A percentile compares a stretch with the other conserved stretches of the same genome.
These are phyloP conservation scores for Eupithecia pulchellata DNA, from an alignment of 2,888 invertebrate species.

Conservation along the genomic window DNA sequence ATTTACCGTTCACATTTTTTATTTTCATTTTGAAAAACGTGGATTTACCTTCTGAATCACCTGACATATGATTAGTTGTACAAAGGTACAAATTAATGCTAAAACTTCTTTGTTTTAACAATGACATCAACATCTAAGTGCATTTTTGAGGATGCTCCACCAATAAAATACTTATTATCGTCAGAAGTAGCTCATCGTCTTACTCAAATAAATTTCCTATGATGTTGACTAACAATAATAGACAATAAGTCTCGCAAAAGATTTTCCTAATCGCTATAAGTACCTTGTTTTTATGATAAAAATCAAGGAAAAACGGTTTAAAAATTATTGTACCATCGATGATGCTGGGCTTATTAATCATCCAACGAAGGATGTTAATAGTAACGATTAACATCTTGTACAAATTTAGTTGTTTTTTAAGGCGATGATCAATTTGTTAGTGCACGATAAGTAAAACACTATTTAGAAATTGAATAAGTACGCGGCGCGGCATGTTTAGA, in stretches of 20 bases:
- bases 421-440: conserved; percentile 20
- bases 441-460: too few species aligned
- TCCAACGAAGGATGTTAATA: not conserved
- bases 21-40: not conserved
- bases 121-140: conserved; percentile 34
- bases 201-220: conserved; percentile 17
- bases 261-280: conserved; percentile 15
- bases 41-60: conserved; percentile 7
- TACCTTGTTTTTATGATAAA: conserved; percentile 30
- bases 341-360: conserved; percentile 32
- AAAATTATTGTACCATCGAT: conserved; percentile 29
- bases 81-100: conserved; percentile 10
- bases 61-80: conserved; percentile 2
- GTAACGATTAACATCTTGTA: not conserved
- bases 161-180: conserved; percentile 3
- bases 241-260: conserved; percentile 9
- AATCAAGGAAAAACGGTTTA: conserved; percentile 30
- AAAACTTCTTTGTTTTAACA: conserved; percentile 14
- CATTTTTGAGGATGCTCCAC: not conserved
- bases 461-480: too few species aligned
- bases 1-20: not conserved
- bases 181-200: not conserved
- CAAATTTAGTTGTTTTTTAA: not conserved
- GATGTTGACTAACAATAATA: conserved; percentile 37
- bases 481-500: not conserved